phyloP scores from a whole-genome alignment of 2,888 invertebrate species.

The Sussaba pulchella region DNA sequence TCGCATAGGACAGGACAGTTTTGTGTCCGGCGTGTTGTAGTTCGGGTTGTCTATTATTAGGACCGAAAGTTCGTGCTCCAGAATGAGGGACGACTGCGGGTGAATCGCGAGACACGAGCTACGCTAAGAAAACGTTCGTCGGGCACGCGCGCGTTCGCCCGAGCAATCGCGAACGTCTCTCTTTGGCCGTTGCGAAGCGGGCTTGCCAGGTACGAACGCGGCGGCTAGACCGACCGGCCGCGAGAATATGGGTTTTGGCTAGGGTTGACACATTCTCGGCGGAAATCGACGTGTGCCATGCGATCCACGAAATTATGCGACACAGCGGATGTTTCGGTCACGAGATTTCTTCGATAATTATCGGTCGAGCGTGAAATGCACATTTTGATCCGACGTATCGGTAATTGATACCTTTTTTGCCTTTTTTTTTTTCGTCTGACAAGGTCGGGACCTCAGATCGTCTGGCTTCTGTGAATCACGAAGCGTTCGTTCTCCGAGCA shows the following conservation, averaged over 20 bases:
- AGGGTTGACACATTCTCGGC: not conserved
- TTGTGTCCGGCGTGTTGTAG: not conserved
- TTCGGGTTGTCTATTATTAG: slow-evolving; percentile 63
- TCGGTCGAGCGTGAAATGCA: too few species aligned
- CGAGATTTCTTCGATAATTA: too few species aligned
- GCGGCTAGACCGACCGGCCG: not conserved
- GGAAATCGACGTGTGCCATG: not conserved
- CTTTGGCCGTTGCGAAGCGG: too few species aligned
- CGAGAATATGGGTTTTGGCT: not conserved
- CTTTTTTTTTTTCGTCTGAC: too few species aligned
- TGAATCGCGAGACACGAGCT: slow-evolving; percentile 21
- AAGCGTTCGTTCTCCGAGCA: too few species aligned
- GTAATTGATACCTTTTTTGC: too few species aligned
- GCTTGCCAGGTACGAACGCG: slow-evolving; percentile 53
- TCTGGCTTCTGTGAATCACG: too few species aligned
- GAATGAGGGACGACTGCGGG: slow-evolving; percentile 51
- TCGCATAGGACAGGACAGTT: slow-evolving; percentile 9
- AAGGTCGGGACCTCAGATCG: too few species aligned
- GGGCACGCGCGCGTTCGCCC: slow-evolving; percentile 18
- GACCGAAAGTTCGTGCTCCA: slow-evolving; percentile 65
- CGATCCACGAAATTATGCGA: too few species aligned
- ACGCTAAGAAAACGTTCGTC: slow-evolving; percentile 50
- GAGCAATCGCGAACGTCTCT: too few species aligned
- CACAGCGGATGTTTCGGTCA: too few species aligned
- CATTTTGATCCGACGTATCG: too few species aligned